Conservation (phyloP, 2,888 invertebrate genomes). For the Aromia moschata region DNA sequence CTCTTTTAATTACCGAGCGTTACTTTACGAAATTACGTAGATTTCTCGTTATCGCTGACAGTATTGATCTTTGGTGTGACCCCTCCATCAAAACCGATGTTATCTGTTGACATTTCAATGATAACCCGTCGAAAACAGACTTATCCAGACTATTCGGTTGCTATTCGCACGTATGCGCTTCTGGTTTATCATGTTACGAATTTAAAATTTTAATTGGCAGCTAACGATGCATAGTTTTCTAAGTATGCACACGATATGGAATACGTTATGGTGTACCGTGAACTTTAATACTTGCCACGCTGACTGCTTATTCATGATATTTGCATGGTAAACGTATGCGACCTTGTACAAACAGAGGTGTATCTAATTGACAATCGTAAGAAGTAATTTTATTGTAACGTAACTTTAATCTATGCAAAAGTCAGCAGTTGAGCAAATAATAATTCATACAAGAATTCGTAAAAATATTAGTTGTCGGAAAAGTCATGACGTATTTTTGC, state of each 20-base stretch:
- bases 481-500: no score
- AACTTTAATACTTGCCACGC: not conserved
- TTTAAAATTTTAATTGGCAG: not conserved
- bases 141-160: constrained; percentile 21
- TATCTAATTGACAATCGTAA: not conserved
- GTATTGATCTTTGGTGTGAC: constrained; percentile 15
- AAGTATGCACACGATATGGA: no score
- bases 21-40: not conserved
- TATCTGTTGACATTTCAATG: constrained; percentile 20
- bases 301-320: not conserved
- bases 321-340: constrained; percentile 12
- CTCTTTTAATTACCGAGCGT: no score
- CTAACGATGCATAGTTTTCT: no score
- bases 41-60: constrained; percentile 2
- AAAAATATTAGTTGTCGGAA: no score
- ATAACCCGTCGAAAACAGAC: constrained; percentile 13
- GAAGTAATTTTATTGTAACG: not conserved
- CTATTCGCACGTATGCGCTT: constrained; percentile 14
- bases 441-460: no score
- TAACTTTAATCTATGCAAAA: not conserved
- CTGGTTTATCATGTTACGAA: not conserved
- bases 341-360: constrained; percentile 5
- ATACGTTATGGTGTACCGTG: not conserved
- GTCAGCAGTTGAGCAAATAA: no score
- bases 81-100: constrained; percentile 5